Conservation (phyloP, 1,140 invertebrate species). For the Andricus grossulariae region DNA sequence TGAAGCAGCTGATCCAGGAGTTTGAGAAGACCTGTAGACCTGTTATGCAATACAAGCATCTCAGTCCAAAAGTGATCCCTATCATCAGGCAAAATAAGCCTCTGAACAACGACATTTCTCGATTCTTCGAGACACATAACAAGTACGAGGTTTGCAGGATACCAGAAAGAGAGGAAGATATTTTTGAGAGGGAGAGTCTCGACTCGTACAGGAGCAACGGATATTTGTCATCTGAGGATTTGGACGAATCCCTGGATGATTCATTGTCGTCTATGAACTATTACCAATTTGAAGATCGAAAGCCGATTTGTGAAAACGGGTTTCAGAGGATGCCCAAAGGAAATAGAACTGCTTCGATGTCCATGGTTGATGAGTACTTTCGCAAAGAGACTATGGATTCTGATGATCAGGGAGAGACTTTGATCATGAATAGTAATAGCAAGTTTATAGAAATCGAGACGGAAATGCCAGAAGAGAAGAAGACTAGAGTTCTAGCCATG, state of each 20-base stretch:
- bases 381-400: constrained; percentile 29
- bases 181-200: constrained; percentile 35
- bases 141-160: constrained; percentile 47
- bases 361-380: constrained; percentile 51
- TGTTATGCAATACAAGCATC: constrained; percentile 77
- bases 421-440: constrained; percentile 47
- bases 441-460: constrained; percentile 38
- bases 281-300: constrained; percentile 42
- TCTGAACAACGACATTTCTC: constrained; percentile 62
- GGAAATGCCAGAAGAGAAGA: constrained; percentile 50
- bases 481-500: constrained; percentile 62
- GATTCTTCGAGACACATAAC: constrained; percentile 66
- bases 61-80: constrained; percentile 65
- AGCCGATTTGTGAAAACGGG: constrained; percentile 15
- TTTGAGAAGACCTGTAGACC: constrained; percentile 80
- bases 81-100: constrained; percentile 53
- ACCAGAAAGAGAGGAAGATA: constrained; percentile 31
- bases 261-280: constrained; percentile 52
- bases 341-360: constrained; percentile 39
- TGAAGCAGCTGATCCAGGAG: constrained; percentile 80
- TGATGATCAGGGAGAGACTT: constrained; percentile 32
- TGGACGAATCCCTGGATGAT: constrained; percentile 52
- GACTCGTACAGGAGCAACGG: constrained; percentile 44
- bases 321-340: constrained; percentile 12
- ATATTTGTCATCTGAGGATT: constrained; percentile 49